A percentile compares a stretch with the other conserved stretches of the same genome.
Evolutionary conservation across 2,113 vertebrate genomes (phyloP).

Genomic region (Leptobrachium leishanense): DNA sequence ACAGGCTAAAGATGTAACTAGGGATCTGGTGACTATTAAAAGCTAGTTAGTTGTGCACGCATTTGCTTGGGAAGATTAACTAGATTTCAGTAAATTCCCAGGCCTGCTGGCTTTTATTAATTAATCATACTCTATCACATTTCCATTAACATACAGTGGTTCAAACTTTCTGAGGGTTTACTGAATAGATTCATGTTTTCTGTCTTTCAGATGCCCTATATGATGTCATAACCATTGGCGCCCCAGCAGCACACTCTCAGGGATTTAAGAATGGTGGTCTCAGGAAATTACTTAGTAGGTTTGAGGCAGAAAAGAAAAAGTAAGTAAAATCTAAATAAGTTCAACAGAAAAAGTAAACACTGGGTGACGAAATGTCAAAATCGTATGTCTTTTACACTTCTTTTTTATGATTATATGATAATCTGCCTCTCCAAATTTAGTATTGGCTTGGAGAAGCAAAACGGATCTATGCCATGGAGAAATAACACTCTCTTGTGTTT

Average conservation of each 20-base stretch:
- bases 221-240: conserved; percentile 92
- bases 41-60: conserved; percentile 56
- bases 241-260: conserved; percentile 92
- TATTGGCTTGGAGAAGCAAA: no score
- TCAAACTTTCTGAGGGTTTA: background rate
- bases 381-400: no score
- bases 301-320: conserved; percentile 93
- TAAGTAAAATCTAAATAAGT: conserved; percentile 60
- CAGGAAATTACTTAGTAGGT: conserved; percentile 84
- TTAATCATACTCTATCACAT: conserved; percentile 45
- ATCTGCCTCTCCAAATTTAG: no score
- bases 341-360: no score
- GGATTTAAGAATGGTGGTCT: conserved; percentile 96
- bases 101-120: conserved; percentile 11
- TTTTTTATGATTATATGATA: no score
- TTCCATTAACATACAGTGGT: background rate
- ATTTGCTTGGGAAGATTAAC: conserved; percentile 58
- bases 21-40: conserved; percentile 61
- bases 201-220: conserved; percentile 82
- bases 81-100: conserved; percentile 50
- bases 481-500: no score
- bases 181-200: conserved; percentile 49
- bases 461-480: no score
- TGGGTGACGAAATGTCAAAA: no score
- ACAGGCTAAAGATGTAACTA: conserved; percentile 57